These are phyloP conservation scores for Alouatta palliata DNA, from an alignment of 2,113 vertebrate genomes.

Conservation along the genomic window DNA sequence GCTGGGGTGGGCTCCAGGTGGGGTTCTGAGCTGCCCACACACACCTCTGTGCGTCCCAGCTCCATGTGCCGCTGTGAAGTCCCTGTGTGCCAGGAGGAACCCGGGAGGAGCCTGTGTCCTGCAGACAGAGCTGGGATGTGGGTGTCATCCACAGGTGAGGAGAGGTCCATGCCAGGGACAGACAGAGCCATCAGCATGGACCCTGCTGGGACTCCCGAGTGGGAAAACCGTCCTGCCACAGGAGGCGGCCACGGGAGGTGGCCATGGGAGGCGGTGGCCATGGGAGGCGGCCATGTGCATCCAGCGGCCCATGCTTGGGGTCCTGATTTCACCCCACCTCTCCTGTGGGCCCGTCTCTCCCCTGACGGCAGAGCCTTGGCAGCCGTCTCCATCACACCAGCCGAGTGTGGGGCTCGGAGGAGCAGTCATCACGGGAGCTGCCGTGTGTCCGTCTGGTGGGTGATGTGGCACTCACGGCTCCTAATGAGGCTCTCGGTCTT, in stretches of 20 bases:
- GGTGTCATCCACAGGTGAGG: not conserved
- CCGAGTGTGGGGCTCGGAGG: not conserved
- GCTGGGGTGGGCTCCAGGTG: not conserved
- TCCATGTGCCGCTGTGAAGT: not conserved
- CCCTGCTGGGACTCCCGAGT: not conserved
- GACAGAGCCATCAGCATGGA: not conserved
- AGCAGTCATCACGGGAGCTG: rapidly evolving
- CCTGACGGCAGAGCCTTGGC: rapidly evolving
- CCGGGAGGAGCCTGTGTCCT: not conserved
- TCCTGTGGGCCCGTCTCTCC: rapidly evolving
- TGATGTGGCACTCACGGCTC: no score
- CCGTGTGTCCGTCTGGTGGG: rapidly evolving
- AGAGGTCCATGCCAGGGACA: not conserved
- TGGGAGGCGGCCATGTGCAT: not conserved
- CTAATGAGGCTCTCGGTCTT: not conserved
- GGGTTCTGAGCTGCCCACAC: no score
- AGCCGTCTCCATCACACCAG: not conserved
- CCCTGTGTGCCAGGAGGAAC: not conserved
- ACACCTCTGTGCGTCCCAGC: no score
- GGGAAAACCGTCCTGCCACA: not conserved
- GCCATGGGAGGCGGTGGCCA: rapidly evolving
- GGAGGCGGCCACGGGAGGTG: not conserved
- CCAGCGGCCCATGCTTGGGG: not conserved
- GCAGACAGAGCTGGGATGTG: not conserved
- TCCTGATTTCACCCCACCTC: not conserved